phyloP scores from a whole-genome alignment of 2,888 invertebrate species.

The Nephrotoma appendiculata region DNA sequence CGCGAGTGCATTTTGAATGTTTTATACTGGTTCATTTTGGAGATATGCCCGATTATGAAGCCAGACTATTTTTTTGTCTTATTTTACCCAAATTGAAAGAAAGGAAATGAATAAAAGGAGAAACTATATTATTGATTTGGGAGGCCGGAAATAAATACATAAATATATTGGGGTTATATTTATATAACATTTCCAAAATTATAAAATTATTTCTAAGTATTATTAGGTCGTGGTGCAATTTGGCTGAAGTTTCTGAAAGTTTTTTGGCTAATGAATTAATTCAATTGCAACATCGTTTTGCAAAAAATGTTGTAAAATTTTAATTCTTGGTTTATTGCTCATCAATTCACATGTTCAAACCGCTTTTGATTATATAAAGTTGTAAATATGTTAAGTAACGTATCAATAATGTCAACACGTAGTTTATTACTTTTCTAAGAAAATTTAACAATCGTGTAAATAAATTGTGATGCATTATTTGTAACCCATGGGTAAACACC shows the following conservation, averaged over 20 bases:
- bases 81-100: background rate
- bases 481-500: too few species aligned
- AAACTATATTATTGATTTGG: background rate
- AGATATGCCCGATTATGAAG: background rate
- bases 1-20: background rate
- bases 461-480: too few species aligned
- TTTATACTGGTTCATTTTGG: background rate
- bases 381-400: background rate
- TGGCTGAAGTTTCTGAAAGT: background rate
- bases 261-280: background rate
- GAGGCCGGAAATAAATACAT: background rate
- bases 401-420: background rate
- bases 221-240: background rate
- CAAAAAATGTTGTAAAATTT: background rate
- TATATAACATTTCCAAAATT: background rate
- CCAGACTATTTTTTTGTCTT: background rate
- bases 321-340: too few species aligned
- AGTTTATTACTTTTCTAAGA: background rate
- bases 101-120: background rate
- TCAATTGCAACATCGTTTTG: background rate
- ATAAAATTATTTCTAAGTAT: background rate
- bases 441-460: background rate
- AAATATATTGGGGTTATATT: background rate
- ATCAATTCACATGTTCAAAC: background rate
- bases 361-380: background rate